Evolutionary conservation across 2,888 invertebrate genomes (phyloP), one percentile per base, ranked within the genome.

Genomic region (Drosophila subsilvestris): DNA sequence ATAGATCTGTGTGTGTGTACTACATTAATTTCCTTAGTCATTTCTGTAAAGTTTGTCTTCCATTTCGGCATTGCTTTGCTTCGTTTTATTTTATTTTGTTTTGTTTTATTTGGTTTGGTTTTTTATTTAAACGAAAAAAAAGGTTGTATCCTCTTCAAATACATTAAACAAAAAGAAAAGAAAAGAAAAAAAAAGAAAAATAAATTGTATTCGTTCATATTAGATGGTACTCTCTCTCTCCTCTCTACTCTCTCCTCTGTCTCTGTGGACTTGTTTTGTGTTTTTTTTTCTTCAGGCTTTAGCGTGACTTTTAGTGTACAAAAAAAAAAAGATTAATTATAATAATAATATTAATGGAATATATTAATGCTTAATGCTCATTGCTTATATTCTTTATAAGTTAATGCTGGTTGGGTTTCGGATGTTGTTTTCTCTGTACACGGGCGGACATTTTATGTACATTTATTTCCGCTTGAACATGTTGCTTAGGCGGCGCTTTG

Each of bases 391-490:
- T 14, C 14, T 14, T 6, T 14, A 14, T 37, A 6, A 6, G 37
- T 14, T 37, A 37, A 7, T 37, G 14, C 37, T 37, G n/a, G n/a
- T n/a, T 37, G 14, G 37, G 8, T 27, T 9, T 9, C 3, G 27
- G 9, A 27, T 14, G 32, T 14, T 5, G 2, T 7, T 37, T 6
- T 37, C 37, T 7, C n/a, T 37, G 14, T 37, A 37, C 37, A 37
- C n/a, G 0, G 37, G 1, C 25, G 25, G 20, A 37, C 37, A 37
- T n/a, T n/a, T n/a, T 37, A 37, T n/a, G n/a, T 37, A n/a, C 7
- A 37, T 37, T 37, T 87, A 90, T 62, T 91, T 92, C 71, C 91
- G 90, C 74, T 91, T 91, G 66, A 92, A 92, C 68, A 92, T 90
- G 79, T 81, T 91, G 78, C 92, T 92, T 43, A 92, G 85, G 12